These are phyloP conservation scores for Peromyscus aztecus DNA, from an alignment of 2,797 vertebrate genomes.

Conservation along the genomic window DNA sequence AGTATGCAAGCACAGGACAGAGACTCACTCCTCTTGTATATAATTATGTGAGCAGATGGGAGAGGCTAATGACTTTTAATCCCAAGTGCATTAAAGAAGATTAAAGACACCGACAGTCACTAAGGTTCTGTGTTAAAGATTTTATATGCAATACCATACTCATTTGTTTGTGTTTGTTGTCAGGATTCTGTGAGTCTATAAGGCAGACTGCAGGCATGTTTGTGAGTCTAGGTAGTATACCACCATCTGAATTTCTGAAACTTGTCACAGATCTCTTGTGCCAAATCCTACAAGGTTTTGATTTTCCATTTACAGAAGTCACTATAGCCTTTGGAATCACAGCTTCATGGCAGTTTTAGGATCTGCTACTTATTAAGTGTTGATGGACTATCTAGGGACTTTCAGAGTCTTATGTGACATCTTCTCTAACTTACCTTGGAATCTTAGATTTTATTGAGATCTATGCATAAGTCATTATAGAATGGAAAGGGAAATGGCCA, in stretches of 20 bases:
- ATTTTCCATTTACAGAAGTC: conserved; percentile 53
- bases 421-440: conserved; percentile 82
- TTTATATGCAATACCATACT: conserved; percentile 5
- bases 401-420: conserved; percentile 59
- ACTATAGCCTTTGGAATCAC: conserved; percentile 71
- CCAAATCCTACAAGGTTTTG: conserved; percentile 67
- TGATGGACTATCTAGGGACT: conserved; percentile 81
- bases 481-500: neutral
- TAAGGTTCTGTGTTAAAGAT: neutral
- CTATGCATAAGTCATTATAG: neutral
- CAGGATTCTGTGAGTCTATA: neutral
- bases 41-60: conserved; percentile 67
- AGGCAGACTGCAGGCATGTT: neutral
- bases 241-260: conserved; percentile 70
- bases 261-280: conserved; percentile 65
- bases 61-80: conserved; percentile 59
- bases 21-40: neutral
- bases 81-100: conserved; percentile 32
- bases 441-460: conserved; percentile 52
- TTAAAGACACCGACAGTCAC: conserved; percentile 64
- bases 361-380: conserved; percentile 83
- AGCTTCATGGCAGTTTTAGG: conserved; percentile 56
- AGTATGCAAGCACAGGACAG: neutral
- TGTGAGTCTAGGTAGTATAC: neutral
- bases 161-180: neutral